Conservation (phyloP, 2,113 vertebrate genomes). For the Takifugu bimaculatus region DNA sequence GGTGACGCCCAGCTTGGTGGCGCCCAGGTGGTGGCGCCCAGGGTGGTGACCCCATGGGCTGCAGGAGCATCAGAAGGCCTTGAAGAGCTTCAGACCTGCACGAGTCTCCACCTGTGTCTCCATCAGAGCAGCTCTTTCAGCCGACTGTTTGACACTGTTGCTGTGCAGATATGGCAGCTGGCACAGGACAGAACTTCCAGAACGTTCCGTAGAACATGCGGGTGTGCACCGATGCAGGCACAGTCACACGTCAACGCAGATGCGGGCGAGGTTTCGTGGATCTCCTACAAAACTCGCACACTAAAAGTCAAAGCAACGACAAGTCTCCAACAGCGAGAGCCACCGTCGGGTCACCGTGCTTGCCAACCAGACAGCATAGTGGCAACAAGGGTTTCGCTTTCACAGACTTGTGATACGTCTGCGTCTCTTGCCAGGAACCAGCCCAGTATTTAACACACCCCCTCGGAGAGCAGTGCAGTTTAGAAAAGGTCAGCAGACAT, state of each 20-base stretch:
- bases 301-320: neutral
- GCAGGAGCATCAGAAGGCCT: no score
- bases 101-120: neutral
- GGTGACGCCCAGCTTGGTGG: no score
- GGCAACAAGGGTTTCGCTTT: conserved; percentile 50
- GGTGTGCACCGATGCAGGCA: neutral
- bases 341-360: neutral
- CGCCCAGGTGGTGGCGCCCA: no score
- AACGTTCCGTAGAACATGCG: no score
- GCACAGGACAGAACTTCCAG: conserved; percentile 3
- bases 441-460: conserved; percentile 6
- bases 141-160: conserved; percentile 13
- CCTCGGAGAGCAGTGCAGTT: no score
- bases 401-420: conserved; percentile 37
- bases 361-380: conserved; percentile 50
- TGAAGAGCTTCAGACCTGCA: neutral
- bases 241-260: neutral
- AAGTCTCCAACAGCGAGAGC: neutral
- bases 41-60: no score
- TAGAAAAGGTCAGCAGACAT: no score
- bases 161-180: conserved; percentile 11
- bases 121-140: conserved; percentile 27
- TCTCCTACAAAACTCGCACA: neutral
- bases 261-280: neutral
- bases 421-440: conserved; percentile 2